Base-by-base conservation (phyloP, 2,797 vertebrate genomes). In the Erithacus rubecula region DNA sequence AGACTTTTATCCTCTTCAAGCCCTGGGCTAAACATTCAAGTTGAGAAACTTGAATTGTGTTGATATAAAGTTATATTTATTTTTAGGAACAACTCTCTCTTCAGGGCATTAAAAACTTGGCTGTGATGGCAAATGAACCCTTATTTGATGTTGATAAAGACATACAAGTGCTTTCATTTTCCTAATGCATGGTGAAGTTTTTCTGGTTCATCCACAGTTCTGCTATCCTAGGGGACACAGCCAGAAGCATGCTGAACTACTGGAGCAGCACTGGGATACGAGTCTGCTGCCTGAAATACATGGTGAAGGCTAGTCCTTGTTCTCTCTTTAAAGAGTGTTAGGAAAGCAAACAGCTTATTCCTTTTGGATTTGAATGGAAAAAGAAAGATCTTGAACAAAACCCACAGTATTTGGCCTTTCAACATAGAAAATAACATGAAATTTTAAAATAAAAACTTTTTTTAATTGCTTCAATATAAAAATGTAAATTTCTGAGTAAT, bases 121-220 rank as follows among this genome's bases (percentile, higher is more conserved):
- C 83, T 93, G 87, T 82, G 77, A 94, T 92, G 85, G 65, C 53
- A 88, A 91, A 92, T 47, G 49, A 26, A 60, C 43, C 65, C 60
- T 91, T 91, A 68, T 64, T 78, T 96, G 93, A 95, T 82, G 76
- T 5, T 95, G 74, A 97, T 95, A 85, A 91, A 95, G 80, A 29
- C 32, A 63, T 95, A 90, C 92, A 91, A 89, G 58, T 85, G 46
- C 37, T 89, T 92, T 69, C 80, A 83, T 89, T 95, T 94, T 96
- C 77, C 55, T 96, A 95, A 96, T 90, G 20, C 29, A 9, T 87
- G 15, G 32, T 90, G 94, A 96, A 97, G 37, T 29, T 93, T 96
- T 96, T 90, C 85, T 95, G 69, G 89, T 96, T 96, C 88, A 93
- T 77, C 76, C 90, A 41, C 90, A 90, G 89, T 94, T 90, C 72